These are phyloP conservation scores for Erythrocercus mccallii DNA, from an alignment of 2,113 vertebrate genomes.

Conservation along the genomic window DNA sequence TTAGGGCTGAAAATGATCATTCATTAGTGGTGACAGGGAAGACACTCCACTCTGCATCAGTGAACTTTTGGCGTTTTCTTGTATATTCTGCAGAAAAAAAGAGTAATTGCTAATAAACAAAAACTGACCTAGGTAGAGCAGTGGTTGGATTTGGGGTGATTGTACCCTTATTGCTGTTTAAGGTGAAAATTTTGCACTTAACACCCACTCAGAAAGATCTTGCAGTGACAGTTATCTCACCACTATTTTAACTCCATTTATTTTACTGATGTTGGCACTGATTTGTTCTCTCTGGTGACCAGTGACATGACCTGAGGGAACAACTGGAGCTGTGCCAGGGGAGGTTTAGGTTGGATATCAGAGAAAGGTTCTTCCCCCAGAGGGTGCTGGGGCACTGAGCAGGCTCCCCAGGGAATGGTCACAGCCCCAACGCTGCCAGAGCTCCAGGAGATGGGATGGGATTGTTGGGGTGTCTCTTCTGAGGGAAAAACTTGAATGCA, in stretches of 20 bases:
- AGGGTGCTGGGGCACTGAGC: neutral
- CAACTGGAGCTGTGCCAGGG: neutral
- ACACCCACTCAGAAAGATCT: neutral
- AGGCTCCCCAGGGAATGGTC: neutral
- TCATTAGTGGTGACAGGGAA: neutral
- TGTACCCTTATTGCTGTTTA: neutral
- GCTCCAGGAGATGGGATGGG: neutral
- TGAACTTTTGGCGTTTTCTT: neutral
- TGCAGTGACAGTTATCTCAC: neutral
- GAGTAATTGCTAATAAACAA: neutral
- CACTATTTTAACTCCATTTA: neutral
- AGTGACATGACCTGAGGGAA: neutral
- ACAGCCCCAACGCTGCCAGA: neutral
- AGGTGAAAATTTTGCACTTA: neutral
- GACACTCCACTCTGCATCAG: neutral
- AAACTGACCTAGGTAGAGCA: neutral
- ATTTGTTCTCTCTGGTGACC: neutral
- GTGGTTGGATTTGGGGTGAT: neutral
- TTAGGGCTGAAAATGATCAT: neutral
- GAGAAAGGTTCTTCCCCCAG: neutral
- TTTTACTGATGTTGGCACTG: neutral
- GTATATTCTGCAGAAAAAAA: neutral
- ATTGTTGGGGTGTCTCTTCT: neutral
- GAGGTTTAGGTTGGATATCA: accelerated
- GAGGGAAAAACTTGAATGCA: neutral